These are phyloP conservation scores for Trichogramma evanescens DNA, from an alignment of 2,888 invertebrate genomes.

Conservation along the genomic window DNA sequence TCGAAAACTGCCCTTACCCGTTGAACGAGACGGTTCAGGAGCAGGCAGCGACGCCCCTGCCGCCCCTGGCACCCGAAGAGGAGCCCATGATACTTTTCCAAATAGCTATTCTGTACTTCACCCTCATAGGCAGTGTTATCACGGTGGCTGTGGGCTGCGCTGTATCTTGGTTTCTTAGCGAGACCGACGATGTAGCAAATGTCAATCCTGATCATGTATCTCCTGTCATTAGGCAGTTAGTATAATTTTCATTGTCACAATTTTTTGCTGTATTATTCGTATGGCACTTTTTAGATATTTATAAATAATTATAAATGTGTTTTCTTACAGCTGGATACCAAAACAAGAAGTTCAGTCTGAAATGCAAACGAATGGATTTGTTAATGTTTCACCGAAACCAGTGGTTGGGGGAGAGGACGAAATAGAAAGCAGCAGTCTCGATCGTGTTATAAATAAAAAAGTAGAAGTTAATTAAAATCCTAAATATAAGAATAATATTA, in stretches of 20 bases:
- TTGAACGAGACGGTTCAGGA: slow-evolving; percentile 26
- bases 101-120: slow-evolving; percentile 64
- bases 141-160: slow-evolving; percentile 54
- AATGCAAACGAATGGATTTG: too few relatives aligned
- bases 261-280: neutral
- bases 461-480: too few relatives aligned
- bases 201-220: slow-evolving; percentile 57
- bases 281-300: too few relatives aligned
- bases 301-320: too few relatives aligned
- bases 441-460: too few relatives aligned
- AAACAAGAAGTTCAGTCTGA: too few relatives aligned
- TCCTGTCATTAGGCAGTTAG: slow-evolving; percentile 50
- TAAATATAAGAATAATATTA: too few relatives aligned
- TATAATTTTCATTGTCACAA: neutral
- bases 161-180: slow-evolving; percentile 56
- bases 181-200: slow-evolving; percentile 47
- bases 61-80: slow-evolving; percentile 24
- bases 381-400: too few relatives aligned
- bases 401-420: too few relatives aligned
- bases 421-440: too few relatives aligned
- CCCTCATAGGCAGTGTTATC: slow-evolving; percentile 56
- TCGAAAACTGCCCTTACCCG: slow-evolving; percentile 27
- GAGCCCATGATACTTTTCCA: slow-evolving; percentile 51
- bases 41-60: neutral
- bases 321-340: too few relatives aligned